Base-by-base conservation (phyloP, 2,797 vertebrate genomes). In the Xenopus petersii region DNA sequence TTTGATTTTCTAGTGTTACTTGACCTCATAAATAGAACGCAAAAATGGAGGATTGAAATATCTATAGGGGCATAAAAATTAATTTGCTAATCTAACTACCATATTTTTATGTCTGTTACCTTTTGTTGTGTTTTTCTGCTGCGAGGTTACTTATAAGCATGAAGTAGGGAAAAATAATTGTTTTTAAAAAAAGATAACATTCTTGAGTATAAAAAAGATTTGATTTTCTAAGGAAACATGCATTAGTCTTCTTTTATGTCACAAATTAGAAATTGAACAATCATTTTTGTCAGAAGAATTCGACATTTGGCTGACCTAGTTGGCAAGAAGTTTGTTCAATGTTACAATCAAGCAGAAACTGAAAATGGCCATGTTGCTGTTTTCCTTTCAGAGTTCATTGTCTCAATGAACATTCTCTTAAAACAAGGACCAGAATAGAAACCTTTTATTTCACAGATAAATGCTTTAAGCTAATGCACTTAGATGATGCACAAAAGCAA, bases 291-390 rank as follows among this genome's bases (percentile, higher is more conserved):
- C 71, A 78, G 71, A 78, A 71, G 60, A 73, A 78, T 79, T 61
- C 61, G 67, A 79, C 77, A 79, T 74, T 79, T 79, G 77, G 77
- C 71, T 79, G 77, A 79, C 77, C 77, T 74, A 79, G 77, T 79
- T 79, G 77, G 77, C 71, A 79, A 70, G 77, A 30, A 70, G 55
- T 79, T 79, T 79, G 67, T 74, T 74, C 77, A 74, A 66, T 13
- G 61, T 66, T 79, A 79, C 61, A 67, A 70, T 70, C 67, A 74
- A 79, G 71, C 67, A 74, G 71, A 42, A 74, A 59, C 42, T 54
- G 61, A 70, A 74, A 79, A 70, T 70, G 77, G 71, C 62, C 62
- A 55, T 42, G 51, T 56, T 74, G 65, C 36, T 69, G 65, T 64
- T 70, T 66, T 55, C 11, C 65, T 64, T 64, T 66, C 16, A 42